phyloP scores from a whole-genome alignment of 2,113 vertebrate species.

The Cyprinodon variegatus region DNA sequence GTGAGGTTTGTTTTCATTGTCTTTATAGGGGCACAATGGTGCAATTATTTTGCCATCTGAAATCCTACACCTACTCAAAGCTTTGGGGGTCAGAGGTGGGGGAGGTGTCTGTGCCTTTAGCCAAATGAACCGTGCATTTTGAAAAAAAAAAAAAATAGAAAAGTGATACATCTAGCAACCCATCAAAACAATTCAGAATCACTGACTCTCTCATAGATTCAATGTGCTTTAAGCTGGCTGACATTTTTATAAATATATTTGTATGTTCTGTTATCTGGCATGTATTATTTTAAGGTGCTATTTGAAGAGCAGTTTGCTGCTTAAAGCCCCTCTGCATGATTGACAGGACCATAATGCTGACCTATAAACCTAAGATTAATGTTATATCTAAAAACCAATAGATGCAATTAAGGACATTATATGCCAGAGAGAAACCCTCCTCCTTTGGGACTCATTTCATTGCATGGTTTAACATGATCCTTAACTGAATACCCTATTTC shows the following conservation, averaged over 20 bases:
- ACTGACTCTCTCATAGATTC: conserved; percentile 11
- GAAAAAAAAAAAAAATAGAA: conserved; percentile 56
- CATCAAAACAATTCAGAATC: conserved; percentile 48
- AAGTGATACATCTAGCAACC: conserved; percentile 52
- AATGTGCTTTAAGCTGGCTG: conserved; percentile 13
- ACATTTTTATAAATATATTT: conserved; percentile 43
- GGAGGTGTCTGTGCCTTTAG: conserved; percentile 59
- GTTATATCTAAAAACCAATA: conserved; percentile 74
- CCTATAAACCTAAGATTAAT: conserved; percentile 75
- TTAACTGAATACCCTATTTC: conserved; percentile 69
- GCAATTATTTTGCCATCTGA: conserved; percentile 71
- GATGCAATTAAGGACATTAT: conserved; percentile 79
- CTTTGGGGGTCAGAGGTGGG: conserved; percentile 68
- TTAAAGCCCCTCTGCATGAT: conserved; percentile 62
- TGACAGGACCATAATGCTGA: conserved; percentile 69
- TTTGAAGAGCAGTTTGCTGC: conserved; percentile 59
- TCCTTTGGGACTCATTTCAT: conserved; percentile 73
- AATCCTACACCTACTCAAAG: conserved; percentile 71
- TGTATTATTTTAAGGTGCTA: conserved; percentile 63
- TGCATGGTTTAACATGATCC: conserved; percentile 73
- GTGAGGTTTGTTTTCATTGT: conserved; percentile 76
- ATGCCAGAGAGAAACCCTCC: conserved; percentile 57
- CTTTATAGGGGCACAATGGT: conserved; percentile 75
- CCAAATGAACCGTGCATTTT: conserved; percentile 48
- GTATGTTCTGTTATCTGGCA: conserved; percentile 36